Evolutionary conservation across 2,888 invertebrate genomes (phyloP), one percentile per base, ranked within the genome.

Genomic region (Dolomedes plantarius): DNA sequence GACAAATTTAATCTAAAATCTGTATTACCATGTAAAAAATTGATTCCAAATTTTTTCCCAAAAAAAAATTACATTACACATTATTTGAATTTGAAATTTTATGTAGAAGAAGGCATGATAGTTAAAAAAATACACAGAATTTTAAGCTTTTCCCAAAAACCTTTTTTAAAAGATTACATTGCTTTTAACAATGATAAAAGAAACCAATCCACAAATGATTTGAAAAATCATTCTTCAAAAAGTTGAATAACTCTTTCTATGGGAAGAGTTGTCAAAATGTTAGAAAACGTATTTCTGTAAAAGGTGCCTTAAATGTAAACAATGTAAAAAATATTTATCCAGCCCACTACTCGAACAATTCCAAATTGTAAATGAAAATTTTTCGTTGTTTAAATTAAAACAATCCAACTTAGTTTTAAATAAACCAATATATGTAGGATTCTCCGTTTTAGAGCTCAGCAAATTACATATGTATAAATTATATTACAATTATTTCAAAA

Each of bases 51-150:
- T 28, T 23, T 41, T 1, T 27, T 1, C 23, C 23, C 19, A 41
- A 41, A 73, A 62, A 73, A 68, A 67, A 76, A 76, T 41, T 76
- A 67, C 31, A 39, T 76, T 9, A 64, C 64, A 13, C 75, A 76
- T 76, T 65, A 67, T 41, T 67, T 76, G 46, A 76, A 76, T 29
- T 76, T 76, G 67, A 23, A 76, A 67, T 67, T 67, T 32, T 67
- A 67, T 19, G 1, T 76, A 23, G 65, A 68, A 46, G 67, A 76
- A 11, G 76, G 76, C 9, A 32, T 76, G 46, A 28, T 65, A 46
- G 13, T 76, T 50, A 46, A 41, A 67, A 76, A 67, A 76, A 76
- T 50, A 46, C 76, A 76, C 31, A 67, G 41, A 67, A 67, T 76
- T 67, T 28, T 76, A 28, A 7, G 13, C 67, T 76, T 76, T 31